These are phyloP conservation scores for Bombus balteatus DNA, from an alignment of 1,140 invertebrate genomes.

Conservation along the genomic window DNA sequence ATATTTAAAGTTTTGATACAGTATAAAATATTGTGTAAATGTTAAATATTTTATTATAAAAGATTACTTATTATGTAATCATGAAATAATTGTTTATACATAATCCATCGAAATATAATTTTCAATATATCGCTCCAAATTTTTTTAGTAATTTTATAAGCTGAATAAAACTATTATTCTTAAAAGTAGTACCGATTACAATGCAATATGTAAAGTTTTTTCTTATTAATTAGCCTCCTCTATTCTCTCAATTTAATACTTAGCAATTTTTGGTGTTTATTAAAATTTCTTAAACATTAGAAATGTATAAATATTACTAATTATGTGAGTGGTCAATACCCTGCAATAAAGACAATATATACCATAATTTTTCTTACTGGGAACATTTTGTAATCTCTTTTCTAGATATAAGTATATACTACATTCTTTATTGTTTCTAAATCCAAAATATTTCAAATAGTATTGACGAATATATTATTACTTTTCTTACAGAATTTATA, in stretches of 20 bases:
- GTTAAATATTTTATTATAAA: background rate
- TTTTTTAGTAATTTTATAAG: background rate
- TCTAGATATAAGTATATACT: background rate
- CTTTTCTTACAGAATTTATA: background rate
- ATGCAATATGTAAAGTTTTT: background rate
- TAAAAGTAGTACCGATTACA: background rate
- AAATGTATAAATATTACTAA: conserved; percentile 35
- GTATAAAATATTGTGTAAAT: background rate
- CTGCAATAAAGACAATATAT: background rate
- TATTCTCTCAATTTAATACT: background rate
- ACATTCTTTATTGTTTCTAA: conserved; percentile 16
- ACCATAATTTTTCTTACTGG: background rate
- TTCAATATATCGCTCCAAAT: background rate
- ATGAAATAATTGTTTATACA: background rate
- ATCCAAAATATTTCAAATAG: conserved; percentile 12
- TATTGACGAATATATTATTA: background rate
- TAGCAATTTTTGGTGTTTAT: conserved; percentile 2
- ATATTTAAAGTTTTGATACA: background rate
- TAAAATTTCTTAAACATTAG: background rate
- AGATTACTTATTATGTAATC: background rate
- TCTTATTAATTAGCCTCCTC: background rate
- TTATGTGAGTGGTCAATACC: background rate
- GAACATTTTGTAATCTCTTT: conserved; percentile 8
- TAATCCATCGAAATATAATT: background rate
- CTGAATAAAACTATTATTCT: background rate